Conservation (phyloP, 2,797 vertebrate species). For the Poliocrania exsul region DNA sequence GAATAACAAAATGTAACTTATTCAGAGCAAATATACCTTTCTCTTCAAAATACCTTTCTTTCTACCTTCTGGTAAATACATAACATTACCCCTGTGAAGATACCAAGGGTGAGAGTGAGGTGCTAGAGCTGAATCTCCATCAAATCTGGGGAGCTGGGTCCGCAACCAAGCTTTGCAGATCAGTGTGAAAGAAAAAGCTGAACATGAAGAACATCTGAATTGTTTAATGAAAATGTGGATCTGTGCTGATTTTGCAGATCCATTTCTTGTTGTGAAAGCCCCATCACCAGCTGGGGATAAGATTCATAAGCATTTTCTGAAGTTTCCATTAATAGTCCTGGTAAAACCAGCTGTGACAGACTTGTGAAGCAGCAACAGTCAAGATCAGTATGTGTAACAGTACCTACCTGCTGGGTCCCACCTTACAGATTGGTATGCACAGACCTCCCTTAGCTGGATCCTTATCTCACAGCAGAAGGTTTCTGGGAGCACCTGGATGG, state of each 20-base stretch:
- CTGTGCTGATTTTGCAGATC: background rate
- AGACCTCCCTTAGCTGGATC: accelerated
- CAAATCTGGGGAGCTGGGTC: background rate
- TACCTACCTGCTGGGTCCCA: background rate
- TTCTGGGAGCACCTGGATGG: background rate
- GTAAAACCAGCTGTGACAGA: background rate
- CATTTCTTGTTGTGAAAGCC: background rate
- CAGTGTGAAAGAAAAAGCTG: background rate
- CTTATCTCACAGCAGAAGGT: background rate
- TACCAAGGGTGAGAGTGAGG: background rate
- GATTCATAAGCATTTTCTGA: constrained; percentile 4
- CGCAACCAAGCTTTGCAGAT: background rate
- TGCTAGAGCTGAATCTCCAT: background rate
- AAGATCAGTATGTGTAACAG: background rate
- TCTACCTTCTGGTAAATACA: background rate
- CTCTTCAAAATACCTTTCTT: background rate
- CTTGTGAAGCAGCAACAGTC: background rate
- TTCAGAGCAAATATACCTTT: background rate
- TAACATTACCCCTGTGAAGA: background rate
- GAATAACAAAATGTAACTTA: background rate
- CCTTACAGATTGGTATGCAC: background rate
- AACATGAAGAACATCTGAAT: background rate
- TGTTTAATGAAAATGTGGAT: background rate
- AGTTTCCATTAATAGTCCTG: background rate
- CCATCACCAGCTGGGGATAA: background rate